Conservation (phyloP, 1,140 invertebrate species). For the Panagrolaimus sp. region DNA sequence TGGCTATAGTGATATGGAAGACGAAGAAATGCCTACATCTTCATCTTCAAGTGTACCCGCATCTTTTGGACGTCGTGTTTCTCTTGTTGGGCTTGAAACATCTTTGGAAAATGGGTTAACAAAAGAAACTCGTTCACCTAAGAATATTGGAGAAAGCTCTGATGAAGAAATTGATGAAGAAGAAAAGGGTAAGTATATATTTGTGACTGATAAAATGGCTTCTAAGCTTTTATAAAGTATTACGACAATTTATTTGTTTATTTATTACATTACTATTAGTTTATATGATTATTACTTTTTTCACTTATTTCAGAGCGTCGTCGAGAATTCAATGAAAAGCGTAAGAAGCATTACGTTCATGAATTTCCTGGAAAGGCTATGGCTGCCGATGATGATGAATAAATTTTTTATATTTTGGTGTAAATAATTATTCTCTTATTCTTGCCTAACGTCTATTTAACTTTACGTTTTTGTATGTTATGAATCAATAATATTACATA, state of each 20-base stretch:
- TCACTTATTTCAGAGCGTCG: constrained; percentile 25
- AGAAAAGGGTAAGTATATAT: constrained; percentile 33
- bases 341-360: constrained; percentile 94
- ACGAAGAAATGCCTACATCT: constrained; percentile 64
- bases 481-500: too few relatives aligned
- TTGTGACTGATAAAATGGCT: too few relatives aligned
- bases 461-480: too few relatives aligned
- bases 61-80: constrained; percentile 46
- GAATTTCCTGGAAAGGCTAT: constrained; percentile 29
- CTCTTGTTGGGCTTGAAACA: constrained; percentile 38
- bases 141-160: background rate
- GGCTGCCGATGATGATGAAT: constrained; percentile 38
- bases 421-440: too few relatives aligned
- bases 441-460: too few relatives aligned
- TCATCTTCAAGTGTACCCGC: constrained; percentile 18
- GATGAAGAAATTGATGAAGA: constrained; percentile 17
- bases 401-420: background rate
- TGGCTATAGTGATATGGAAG: constrained; percentile 66
- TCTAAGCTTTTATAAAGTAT: too few relatives aligned
- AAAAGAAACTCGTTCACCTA: too few relatives aligned
- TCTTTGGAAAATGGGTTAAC: background rate
- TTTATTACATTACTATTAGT: background rate
- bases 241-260: too few relatives aligned
- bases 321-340: constrained; percentile 66
- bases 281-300: background rate